Percentiles rank a stretch among this genome's conserved stretches.
phyloP scores from a whole-genome alignment of 2,113 vertebrate genomes.

The Dendropsophus ebraccatus region DNA sequence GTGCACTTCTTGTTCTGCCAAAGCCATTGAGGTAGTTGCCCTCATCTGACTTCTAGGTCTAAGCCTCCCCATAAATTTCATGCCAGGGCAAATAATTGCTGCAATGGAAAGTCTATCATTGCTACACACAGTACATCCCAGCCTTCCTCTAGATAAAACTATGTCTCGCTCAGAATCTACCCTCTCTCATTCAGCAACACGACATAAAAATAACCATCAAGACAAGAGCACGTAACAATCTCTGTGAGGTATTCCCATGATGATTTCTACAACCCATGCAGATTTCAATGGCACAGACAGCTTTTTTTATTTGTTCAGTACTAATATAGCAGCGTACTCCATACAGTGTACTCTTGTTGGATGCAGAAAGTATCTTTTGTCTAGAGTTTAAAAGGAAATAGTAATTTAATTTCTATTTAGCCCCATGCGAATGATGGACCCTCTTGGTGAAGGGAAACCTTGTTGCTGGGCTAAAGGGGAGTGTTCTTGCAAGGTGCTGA shows the following conservation, averaged over 20 bases:
- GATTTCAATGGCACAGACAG: background rate
- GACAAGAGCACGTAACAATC: background rate
- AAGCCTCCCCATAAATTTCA: constrained; percentile 14
- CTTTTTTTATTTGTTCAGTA: background rate
- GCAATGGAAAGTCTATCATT: constrained; percentile 38
- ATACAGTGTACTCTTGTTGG: background rate
- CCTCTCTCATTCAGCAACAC: background rate
- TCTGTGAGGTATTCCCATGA: constrained; percentile 3
- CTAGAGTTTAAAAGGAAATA: constrained; percentile 9
- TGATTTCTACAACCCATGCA: background rate
- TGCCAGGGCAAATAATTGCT: constrained; percentile 12
- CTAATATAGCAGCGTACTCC: background rate
- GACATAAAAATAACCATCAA: constrained; percentile 11
- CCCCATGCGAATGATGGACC: constrained; percentile 23
- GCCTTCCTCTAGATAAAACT: background rate
- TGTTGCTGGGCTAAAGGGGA: constrained; percentile 41
- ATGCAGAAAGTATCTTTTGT: constrained; percentile 6
- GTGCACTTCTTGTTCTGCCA: background rate
- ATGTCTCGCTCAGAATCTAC: constrained; percentile 4
- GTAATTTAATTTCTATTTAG: background rate
- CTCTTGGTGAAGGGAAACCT: constrained; percentile 38
- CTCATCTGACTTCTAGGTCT: constrained; percentile 19
- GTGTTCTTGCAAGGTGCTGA: constrained; percentile 45
- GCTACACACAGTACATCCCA: constrained; percentile 14
- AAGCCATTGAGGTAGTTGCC: background rate